Evolutionary conservation across 2,888 invertebrate genomes (phyloP).

Genomic region (Lycia hirtaria): DNA sequence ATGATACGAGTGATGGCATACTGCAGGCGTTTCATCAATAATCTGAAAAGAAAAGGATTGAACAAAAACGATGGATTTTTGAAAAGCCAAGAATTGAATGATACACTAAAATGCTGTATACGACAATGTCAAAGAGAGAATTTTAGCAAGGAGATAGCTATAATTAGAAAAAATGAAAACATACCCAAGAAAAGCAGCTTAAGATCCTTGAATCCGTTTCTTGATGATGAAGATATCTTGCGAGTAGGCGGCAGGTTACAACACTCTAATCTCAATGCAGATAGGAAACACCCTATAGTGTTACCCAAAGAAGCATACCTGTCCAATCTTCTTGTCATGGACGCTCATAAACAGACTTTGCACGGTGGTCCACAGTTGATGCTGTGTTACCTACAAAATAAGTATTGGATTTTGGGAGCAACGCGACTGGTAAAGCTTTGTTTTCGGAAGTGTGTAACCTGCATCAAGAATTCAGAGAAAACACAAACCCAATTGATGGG

Average conservation of each 20-base stretch:
- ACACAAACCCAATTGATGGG: slow-evolving; percentile 44
- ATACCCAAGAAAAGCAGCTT: too few relatives aligned
- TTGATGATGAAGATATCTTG: not conserved
- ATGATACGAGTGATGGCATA: too few relatives aligned
- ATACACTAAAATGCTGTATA: too few relatives aligned
- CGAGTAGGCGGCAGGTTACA: not conserved
- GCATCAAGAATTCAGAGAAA: slow-evolving; percentile 35
- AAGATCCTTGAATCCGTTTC: not conserved
- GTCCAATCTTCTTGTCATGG: not conserved
- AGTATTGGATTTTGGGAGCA: slow-evolving; percentile 43
- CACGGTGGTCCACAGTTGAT: slow-evolving; percentile 44
- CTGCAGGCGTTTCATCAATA: too few relatives aligned
- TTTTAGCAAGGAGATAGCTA: too few relatives aligned
- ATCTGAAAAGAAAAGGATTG: too few relatives aligned
- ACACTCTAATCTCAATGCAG: not conserved
- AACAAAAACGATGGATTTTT: too few relatives aligned
- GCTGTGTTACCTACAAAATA: slow-evolving; percentile 40
- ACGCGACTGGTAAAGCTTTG: slow-evolving; percentile 36
- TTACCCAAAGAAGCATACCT: slow-evolving; percentile 37
- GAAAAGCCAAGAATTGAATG: too few relatives aligned
- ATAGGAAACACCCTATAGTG: slow-evolving; percentile 43
- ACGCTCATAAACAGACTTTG: slow-evolving; percentile 7
- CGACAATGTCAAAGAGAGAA: too few relatives aligned
- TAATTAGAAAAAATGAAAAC: too few relatives aligned
- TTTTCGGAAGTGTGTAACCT: slow-evolving; percentile 40